Conservation (phyloP, 2,113 vertebrate genomes). For the Varanus komodoensis region DNA sequence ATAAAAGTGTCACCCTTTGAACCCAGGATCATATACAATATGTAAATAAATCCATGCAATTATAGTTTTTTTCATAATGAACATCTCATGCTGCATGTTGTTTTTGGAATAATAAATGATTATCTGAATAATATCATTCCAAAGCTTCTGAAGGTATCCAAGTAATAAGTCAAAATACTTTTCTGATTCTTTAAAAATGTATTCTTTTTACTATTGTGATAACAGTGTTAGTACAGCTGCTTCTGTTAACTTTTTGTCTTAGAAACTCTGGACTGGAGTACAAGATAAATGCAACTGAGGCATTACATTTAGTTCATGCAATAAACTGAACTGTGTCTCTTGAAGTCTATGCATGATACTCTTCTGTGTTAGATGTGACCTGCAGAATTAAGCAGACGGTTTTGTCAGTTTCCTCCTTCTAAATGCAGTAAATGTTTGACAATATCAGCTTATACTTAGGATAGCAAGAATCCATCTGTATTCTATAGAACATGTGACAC, state of each 20-base stretch:
- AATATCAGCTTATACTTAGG: neutral
- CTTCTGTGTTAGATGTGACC: slow-evolving; percentile 3
- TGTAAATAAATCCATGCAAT: slow-evolving; percentile 81
- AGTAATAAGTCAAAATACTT: slow-evolving; percentile 54
- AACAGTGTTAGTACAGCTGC: slow-evolving; percentile 48
- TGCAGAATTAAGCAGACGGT: neutral
- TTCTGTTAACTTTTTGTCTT: slow-evolving; percentile 61
- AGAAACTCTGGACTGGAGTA: slow-evolving; percentile 59
- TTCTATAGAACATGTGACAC: neutral
- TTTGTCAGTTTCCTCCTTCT: neutral
- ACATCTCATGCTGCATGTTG: slow-evolving; percentile 58
- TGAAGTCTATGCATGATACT: slow-evolving; percentile 47
- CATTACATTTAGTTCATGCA: slow-evolving; percentile 9
- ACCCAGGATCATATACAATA: slow-evolving; percentile 79
- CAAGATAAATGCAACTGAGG: slow-evolving; percentile 53
- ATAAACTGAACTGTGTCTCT: slow-evolving; percentile 56
- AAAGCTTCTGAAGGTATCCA: slow-evolving; percentile 65
- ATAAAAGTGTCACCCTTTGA: slow-evolving; percentile 84
- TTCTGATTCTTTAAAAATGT: slow-evolving; percentile 53
- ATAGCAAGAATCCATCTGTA: neutral
- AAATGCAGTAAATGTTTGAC: neutral
- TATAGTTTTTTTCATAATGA: slow-evolving; percentile 72
- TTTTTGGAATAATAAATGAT: slow-evolving; percentile 33
- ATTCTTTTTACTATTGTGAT: slow-evolving; percentile 34
- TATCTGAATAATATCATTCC: slow-evolving; percentile 61